Evolutionary conservation across 2,888 invertebrate genomes (phyloP), one percentile per base, ranked within the genome.

Genomic region (Microctonus hyperodae): DNA sequence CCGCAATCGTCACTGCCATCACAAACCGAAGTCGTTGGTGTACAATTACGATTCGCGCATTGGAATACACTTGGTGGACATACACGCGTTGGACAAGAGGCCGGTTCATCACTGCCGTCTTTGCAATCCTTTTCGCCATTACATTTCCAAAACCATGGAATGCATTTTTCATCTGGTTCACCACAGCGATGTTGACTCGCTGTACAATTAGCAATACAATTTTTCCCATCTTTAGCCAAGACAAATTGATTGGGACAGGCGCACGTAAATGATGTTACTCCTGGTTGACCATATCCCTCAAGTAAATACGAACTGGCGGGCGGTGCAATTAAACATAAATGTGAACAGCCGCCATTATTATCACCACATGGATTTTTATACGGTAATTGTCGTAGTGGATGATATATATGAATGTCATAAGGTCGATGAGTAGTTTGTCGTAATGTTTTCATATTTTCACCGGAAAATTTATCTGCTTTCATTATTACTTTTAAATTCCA

Each of bases 401-500:
- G 98, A 77, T 94, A 95, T 10, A 95, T 88, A 80, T 97, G 96
- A 72, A 98, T 89, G 78, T 97, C 97, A 82, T 96, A 97, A 0
- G 98, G 97, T 61, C 97, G 88, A 81, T 98, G 98, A 0, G 97
- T 97, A 0, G 96, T 95, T 77, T 97, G 97, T 61, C 96, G 85
- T 1, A 98, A 85, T 1, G 92, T 85, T 59, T 87, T 88, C 63
- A 93, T 85, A 74, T 93, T 89, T 72, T 88, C 88, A 28, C 94
- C 94, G 0, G 93, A 93, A 83, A 95, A 97, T 83, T 98, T 99
- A 79, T 97, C 92, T 0, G 97, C 97, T 75, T 92, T 90, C 73
- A 92, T 90, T 63, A 99, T 93, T 0, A 94, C 94, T 82, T 97
- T 97, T 59, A 96, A 85, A 83, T 98, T 98, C 98, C 99, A 99